phyloP scores from a whole-genome alignment of 1,140 invertebrate species.

The Acromyrmex heyeri region DNA sequence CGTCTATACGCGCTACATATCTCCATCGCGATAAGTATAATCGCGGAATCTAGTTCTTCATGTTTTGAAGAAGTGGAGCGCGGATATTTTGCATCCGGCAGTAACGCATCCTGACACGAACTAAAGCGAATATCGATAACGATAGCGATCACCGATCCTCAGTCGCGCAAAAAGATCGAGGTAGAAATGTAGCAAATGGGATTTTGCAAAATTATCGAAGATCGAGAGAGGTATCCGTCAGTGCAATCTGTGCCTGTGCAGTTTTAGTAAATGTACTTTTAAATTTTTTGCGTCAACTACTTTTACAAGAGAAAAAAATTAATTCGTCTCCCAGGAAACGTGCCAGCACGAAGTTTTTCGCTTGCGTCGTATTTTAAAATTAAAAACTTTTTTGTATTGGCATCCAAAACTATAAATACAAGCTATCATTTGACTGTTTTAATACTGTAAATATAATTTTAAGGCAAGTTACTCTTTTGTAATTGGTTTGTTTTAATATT shows the following conservation, averaged over 20 bases:
- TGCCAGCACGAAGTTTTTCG: slow-evolving; percentile 9
- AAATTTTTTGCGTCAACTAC: slow-evolving; percentile 36
- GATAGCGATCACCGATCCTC: slow-evolving; percentile 54
- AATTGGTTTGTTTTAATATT: neutral
- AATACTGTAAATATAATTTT: slow-evolving; percentile 14
- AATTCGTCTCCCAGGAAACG: slow-evolving; percentile 20
- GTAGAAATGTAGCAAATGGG: slow-evolving; percentile 45
- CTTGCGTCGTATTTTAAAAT: slow-evolving; percentile 19
- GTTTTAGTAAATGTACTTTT: slow-evolving; percentile 46
- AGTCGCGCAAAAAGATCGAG: slow-evolving; percentile 39
- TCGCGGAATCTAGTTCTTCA: slow-evolving; percentile 60
- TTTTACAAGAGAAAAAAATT: neutral
- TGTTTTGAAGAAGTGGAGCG: slow-evolving; percentile 63
- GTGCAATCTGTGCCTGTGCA: slow-evolving; percentile 7
- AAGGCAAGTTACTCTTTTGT: neutral
- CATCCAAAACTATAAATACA: slow-evolving; percentile 20
- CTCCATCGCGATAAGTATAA: slow-evolving; percentile 63
- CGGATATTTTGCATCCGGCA: slow-evolving; percentile 60
- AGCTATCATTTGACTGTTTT: slow-evolving; percentile 22
- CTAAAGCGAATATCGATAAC: slow-evolving; percentile 64
- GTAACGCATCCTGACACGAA: slow-evolving; percentile 57
- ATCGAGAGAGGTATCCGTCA: slow-evolving; percentile 43
- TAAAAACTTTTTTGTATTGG: slow-evolving; percentile 26
- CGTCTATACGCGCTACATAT: slow-evolving; percentile 62
- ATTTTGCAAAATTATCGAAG: slow-evolving; percentile 49